phyloP scores from a whole-genome alignment of 2,888 invertebrate genomes.

The Drosophila neoperkinsi region DNA sequence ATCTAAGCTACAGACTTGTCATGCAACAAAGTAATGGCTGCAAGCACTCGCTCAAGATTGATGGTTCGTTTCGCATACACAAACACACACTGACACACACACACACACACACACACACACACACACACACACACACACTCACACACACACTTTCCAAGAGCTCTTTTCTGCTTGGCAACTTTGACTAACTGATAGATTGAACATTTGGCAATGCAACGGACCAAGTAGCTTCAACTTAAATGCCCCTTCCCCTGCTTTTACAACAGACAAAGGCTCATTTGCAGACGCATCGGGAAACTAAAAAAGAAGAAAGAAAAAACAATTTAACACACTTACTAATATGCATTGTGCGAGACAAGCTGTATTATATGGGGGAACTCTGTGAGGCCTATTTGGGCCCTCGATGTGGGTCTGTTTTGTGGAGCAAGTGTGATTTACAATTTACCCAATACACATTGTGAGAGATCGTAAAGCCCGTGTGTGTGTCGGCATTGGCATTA shows the following conservation, averaged over 20 bases:
- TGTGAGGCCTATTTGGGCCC: slow-evolving; percentile 17
- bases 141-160: slow-evolving; percentile 21
- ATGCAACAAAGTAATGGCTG: slow-evolving; percentile 22
- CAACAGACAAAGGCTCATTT: slow-evolving; percentile 73
- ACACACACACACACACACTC: slow-evolving; percentile 14
- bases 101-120: slow-evolving; percentile 17
- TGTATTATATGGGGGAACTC: slow-evolving; percentile 20
- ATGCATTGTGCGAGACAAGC: slow-evolving; percentile 52
- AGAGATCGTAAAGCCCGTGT: slow-evolving; percentile 66
- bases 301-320: slow-evolving; percentile 47
- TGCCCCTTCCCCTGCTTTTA: slow-evolving; percentile 16
- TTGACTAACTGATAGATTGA: slow-evolving; percentile 29
- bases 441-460: slow-evolving; percentile 57
- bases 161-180: slow-evolving; percentile 8
- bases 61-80: slow-evolving; percentile 31
- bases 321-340: slow-evolving; percentile 71
- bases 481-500: slow-evolving; percentile 59
- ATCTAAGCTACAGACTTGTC: slow-evolving; percentile 31
- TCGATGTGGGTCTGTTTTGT: slow-evolving; percentile 59
- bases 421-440: slow-evolving; percentile 72
- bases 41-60: slow-evolving; percentile 36
- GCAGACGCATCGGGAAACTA: slow-evolving; percentile 63
- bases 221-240: slow-evolving; percentile 52
- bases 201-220: slow-evolving; percentile 55
- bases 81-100: slow-evolving; percentile 17